phyloP scores from a whole-genome alignment of 2,888 invertebrate genomes.

The Apocheima hispidaria region DNA sequence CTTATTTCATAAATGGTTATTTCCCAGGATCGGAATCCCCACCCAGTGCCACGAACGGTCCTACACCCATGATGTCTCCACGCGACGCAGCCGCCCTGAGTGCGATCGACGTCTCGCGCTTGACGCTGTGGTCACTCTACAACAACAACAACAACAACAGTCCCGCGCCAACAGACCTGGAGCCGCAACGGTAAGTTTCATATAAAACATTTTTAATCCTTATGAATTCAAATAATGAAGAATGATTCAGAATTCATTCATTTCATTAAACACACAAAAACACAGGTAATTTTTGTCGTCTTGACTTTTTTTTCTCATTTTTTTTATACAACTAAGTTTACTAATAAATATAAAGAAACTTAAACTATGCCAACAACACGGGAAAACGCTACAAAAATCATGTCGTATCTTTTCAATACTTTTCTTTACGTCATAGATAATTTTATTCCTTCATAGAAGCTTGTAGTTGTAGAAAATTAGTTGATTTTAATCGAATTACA shows the following conservation, averaged over 20 bases:
- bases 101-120: constrained; percentile 91
- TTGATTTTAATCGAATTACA: too few relatives aligned
- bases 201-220: neutral
- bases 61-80: constrained; percentile 81
- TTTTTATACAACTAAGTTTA: too few relatives aligned
- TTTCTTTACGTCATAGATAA: too few relatives aligned
- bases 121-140: constrained; percentile 94
- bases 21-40: constrained; percentile 75
- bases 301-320: too few relatives aligned
- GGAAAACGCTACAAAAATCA: too few relatives aligned
- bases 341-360: too few relatives aligned
- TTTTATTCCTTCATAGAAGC: too few relatives aligned
- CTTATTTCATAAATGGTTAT: neutral
- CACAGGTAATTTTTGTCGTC: too few relatives aligned
- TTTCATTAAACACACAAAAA: too few relatives aligned
- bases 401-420: too few relatives aligned
- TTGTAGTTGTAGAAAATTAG: too few relatives aligned
- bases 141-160: constrained; percentile 90
- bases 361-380: too few relatives aligned
- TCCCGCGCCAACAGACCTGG: constrained; percentile 77
- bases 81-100: constrained; percentile 85
- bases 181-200: constrained; percentile 77
- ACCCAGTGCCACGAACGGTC: constrained; percentile 76
- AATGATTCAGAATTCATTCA: neutral
- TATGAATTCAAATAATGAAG: neutral